These are phyloP conservation scores for Sycophaga agraensis DNA, from an alignment of 1,140 invertebrate genomes.

Conservation along the genomic window DNA sequence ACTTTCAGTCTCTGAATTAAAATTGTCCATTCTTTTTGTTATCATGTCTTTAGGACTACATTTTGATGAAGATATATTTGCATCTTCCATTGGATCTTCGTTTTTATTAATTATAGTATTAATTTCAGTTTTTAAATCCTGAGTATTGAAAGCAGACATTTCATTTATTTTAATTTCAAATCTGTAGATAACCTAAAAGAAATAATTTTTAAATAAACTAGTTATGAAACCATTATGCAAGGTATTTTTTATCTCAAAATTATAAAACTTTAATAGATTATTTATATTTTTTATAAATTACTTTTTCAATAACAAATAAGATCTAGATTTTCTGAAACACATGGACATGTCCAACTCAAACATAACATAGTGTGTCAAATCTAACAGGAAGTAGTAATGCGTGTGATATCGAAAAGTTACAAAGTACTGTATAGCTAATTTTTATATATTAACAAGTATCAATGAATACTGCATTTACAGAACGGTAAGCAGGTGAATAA, in stretches of 20 bases:
- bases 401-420: too few relatives aligned
- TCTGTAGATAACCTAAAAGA: neutral
- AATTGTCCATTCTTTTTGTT: neutral
- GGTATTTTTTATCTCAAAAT: neutral
- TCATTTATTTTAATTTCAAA: neutral
- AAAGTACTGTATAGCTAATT: too few relatives aligned
- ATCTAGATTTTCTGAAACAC: too few relatives aligned
- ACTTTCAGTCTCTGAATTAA: neutral
- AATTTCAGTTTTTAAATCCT: constrained; percentile 17
- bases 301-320: neutral
- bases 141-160: constrained; percentile 19
- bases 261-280: too few relatives aligned
- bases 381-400: too few relatives aligned
- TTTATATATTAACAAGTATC: too few relatives aligned
- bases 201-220: neutral
- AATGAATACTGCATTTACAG: too few relatives aligned
- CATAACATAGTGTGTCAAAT: too few relatives aligned
- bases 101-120: constrained; percentile 1
- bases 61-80: neutral
- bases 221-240: neutral
- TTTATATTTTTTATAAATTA: neutral
- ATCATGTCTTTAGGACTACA: too few relatives aligned
- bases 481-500: too few relatives aligned
- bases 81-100: neutral
- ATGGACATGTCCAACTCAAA: too few relatives aligned